Percentiles rank a stretch among this genome's conserved stretches.
Evolutionary conservation across 2,113 vertebrate genomes (phyloP).

Genomic region (Sander vitreus): DNA sequence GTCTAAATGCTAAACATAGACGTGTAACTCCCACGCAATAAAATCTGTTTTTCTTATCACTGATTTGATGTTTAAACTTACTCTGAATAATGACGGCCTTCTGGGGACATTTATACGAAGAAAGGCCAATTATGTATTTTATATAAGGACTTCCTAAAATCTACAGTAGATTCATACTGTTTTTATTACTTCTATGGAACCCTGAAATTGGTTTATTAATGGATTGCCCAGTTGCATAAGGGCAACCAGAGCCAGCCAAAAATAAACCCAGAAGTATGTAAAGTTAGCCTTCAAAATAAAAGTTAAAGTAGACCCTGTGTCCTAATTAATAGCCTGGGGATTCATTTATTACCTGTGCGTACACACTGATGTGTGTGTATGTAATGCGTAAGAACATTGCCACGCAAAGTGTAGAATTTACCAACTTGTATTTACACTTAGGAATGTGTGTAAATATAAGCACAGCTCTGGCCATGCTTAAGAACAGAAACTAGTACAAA

Average conservation of each 20-base stretch:
- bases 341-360: too few relatives aligned
- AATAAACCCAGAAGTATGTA: not conserved
- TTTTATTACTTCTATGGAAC: not conserved
- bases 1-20: not conserved
- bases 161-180: too few relatives aligned
- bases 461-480: too few relatives aligned
- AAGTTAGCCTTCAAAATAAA: constrained; percentile 42
- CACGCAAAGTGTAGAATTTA: too few relatives aligned
- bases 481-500: too few relatives aligned
- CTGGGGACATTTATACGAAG: not conserved
- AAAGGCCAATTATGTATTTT: not conserved
- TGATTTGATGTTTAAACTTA: not conserved
- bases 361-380: too few relatives aligned
- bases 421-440: too few relatives aligned
- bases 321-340: not conserved
- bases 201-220: not conserved
- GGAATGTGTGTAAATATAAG: too few relatives aligned
- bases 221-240: not conserved
- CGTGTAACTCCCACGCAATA: constrained; percentile 40
- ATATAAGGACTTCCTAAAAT: not conserved
- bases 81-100: not conserved
- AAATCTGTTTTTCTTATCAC: constrained; percentile 4
- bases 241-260: rapidly evolving
- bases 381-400: too few relatives aligned
- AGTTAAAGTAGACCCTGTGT: not conserved